These are phyloP conservation scores for Lepus oiostolus DNA, from an alignment of 2,797 vertebrate species.

Conservation along the genomic window DNA sequence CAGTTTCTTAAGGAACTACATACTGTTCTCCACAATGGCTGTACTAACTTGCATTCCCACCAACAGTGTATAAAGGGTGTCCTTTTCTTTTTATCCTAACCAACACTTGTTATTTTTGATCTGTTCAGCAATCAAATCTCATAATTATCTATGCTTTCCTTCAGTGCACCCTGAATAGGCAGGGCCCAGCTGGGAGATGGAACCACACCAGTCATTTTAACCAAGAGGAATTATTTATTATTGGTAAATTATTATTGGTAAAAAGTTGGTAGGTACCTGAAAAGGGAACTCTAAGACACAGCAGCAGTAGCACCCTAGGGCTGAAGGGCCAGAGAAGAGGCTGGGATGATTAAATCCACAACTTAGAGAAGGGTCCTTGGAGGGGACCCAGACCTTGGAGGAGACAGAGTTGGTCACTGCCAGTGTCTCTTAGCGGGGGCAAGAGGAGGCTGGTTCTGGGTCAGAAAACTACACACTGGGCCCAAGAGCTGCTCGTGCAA, in stretches of 20 bases:
- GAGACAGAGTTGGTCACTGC: too few species aligned
- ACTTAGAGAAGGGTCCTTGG: neutral
- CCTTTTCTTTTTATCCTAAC: too few species aligned
- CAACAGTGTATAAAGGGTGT: too few species aligned
- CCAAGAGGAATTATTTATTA: neutral
- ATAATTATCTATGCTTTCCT: neutral
- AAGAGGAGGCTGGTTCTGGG: neutral
- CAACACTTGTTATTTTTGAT: too few species aligned
- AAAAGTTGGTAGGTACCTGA: neutral
- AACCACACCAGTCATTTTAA: neutral
- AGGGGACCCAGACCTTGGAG: neutral
- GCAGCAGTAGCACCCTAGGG: neutral
- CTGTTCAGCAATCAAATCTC: too few species aligned
- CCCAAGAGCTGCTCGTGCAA: neutral
- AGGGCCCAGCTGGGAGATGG: neutral
- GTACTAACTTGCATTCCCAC: too few species aligned
- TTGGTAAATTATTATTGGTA: neutral
- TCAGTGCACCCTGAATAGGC: neutral
- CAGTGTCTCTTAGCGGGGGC: neutral
- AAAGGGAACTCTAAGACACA: neutral
- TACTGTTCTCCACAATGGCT: too few species aligned
- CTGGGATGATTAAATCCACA: neutral
- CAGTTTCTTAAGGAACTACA: too few species aligned
- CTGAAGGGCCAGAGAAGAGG: slow-evolving; percentile 1
- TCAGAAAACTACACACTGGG: neutral